These are phyloP conservation scores for Caenorhabditis brenneri DNA, from an alignment of 1,140 invertebrate genomes.

Conservation along the genomic window DNA sequence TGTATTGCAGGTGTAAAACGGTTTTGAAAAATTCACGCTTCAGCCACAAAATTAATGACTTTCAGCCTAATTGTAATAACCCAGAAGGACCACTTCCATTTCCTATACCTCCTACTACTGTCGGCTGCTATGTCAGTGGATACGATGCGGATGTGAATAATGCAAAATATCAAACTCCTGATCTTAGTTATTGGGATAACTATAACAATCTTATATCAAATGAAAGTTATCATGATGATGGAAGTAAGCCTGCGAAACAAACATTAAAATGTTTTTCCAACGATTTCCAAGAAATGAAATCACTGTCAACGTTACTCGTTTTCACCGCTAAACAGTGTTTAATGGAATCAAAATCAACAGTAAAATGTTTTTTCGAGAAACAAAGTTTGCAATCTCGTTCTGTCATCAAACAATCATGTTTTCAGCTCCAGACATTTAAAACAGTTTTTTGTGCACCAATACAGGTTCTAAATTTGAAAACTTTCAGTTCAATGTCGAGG, in stretches of 20 bases:
- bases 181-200: neutral
- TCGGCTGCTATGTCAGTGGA: neutral
- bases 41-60: neutral
- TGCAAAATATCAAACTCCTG: neutral
- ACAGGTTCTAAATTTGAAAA: too few relatives aligned
- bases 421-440: too few relatives aligned
- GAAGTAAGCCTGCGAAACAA: neutral
- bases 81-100: neutral
- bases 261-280: neutral
- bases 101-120: neutral
- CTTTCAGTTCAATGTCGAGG: neutral
- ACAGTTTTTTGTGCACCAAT: too few relatives aligned
- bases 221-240: conserved; percentile 4
- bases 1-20: neutral
- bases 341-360: too few relatives aligned
- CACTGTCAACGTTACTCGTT: too few relatives aligned
- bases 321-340: too few relatives aligned
- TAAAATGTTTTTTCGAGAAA: too few relatives aligned
- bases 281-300: too few relatives aligned
- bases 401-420: too few relatives aligned
- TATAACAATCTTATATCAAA: neutral
- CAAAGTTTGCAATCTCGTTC: too few relatives aligned
- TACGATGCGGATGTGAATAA: neutral
- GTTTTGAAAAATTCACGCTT: neutral
- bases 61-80: neutral